A percentile compares a stretch with the other conserved stretches of the same genome.
Conservation (phyloP, 2,888 invertebrate species). For the Drosophila anomalipes region DNA sequence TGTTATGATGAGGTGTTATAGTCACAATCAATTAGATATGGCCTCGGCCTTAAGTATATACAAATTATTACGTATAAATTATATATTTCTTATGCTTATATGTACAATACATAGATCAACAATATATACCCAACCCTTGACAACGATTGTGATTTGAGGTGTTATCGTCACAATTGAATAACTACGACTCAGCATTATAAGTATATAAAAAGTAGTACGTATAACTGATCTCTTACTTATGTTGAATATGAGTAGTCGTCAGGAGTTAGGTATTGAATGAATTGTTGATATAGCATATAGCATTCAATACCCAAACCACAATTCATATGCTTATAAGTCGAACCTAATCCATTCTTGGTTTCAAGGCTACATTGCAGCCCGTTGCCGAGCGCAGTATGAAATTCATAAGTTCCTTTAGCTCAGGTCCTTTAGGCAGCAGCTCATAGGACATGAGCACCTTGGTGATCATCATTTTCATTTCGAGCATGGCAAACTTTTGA, state of each 20-base stretch:
- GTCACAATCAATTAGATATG: neutral
- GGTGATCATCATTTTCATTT: conserved; percentile 77
- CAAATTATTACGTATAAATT: neutral
- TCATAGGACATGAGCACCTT: conserved; percentile 76
- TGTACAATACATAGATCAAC: neutral
- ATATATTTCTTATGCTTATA: neutral
- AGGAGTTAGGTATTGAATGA: neutral
- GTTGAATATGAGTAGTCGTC: neutral
- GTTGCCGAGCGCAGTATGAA: conserved; percentile 71
- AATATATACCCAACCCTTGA: neutral
- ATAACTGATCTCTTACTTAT: neutral
- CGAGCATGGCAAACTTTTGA: conserved; percentile 82
- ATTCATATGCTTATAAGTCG: neutral
- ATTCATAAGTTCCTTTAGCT: conserved; percentile 65
- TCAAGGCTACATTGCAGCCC: conserved; percentile 72
- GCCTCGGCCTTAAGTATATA: neutral
- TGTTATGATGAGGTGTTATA: conserved; percentile 2
- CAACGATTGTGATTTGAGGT: neutral
- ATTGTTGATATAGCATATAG: neutral
- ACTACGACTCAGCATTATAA: neutral
- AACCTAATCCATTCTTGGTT: conserved; percentile 42
- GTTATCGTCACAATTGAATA: neutral
- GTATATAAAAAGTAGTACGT: neutral
- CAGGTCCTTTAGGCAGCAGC: conserved; percentile 67
- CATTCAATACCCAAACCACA: neutral